Evolutionary conservation across 2,888 invertebrate species (phyloP), one percentile per base, ranked within the genome.

Genomic region (Melanchra persicariae): DNA sequence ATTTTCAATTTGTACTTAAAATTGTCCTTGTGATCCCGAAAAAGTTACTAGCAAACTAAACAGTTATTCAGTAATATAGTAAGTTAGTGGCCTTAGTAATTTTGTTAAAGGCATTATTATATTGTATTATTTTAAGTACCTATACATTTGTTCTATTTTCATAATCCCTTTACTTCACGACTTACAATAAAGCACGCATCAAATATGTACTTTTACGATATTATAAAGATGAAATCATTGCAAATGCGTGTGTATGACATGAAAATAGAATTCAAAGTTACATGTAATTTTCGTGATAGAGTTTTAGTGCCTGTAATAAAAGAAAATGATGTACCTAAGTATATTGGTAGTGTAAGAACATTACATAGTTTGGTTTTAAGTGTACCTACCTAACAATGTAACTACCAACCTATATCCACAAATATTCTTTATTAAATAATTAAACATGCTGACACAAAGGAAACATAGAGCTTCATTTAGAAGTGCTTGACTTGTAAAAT

Each of bases 161-260:
- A 30, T 57, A 37, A 58, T 26, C 24, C 6, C 6, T 52, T 47
- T 24, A 49, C 49, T n/a, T 30, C 30, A 61, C 26, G 49, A 68
- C 24, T 19, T 45, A 43, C 34, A 60, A 34, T 68, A 66, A 69
- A 70, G 40, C 2, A 9, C 12, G 19, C 52, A 57, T 62, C 34
- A 40, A 65, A 77, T 54, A 30, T 69, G 22, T 62, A 43, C 19
- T 49, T 79, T 37, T 40, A 57, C 40, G 49, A 70, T 63, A 60
- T 63, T 66, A 75, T 71, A 37, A 67, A 64, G 40, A 66, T 62
- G 24, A 59, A 80, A 77, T 77, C 49, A 74, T 68, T 60, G 58
- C n/a, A 61, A 71, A 67, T 67, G 63, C 62, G 45, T 60, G 61
- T 64, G 54, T 59, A 59, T 30, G 54, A 59, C 54, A 69, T 63